Base-by-base conservation (phyloP, 1,140 invertebrate species). In the Penaeus vannamei region DNA sequence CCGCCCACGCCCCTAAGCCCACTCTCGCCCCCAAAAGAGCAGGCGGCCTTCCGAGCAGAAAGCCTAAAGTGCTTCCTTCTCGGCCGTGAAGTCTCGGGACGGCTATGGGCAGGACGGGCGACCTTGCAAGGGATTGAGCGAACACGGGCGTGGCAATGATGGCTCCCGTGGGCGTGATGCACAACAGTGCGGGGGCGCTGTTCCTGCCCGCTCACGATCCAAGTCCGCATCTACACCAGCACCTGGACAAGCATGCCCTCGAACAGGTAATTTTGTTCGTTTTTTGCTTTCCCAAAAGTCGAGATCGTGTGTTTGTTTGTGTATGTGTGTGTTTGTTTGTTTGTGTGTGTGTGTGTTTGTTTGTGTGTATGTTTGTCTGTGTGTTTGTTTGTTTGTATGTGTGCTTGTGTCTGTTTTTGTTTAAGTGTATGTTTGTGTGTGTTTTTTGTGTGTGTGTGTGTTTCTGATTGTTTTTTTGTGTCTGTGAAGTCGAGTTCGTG, bases 141-240 rank as follows among this genome's bases (percentile, higher is more conserved):
- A 46, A 26, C n/a, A 72, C 62, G 85, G 77, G 85, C 76, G 85
- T n/a, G 79, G 32, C 26, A 59, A 87, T 72, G 66, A 84, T 72
- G 53, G 62, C 80, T 22, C 19, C 42, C 36, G 69, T 89, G 83
- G 87, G 87, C 72, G 87, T 89, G 59, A 89, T 89, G 87, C 87
- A 89, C 62, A 89, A 89, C 82, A 89, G 87, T 85, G 87, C 87
- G 53, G 87, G 87, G 42, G 87, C 87, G 32, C 76, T 89, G 66
- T 89, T 89, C 82, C 82, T 89, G 69, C 87, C 87, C 87, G 42
- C 87, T 12, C 82, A 89, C 32, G 60, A 89, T 36, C 81, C 81
- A 32, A 89, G 29, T 36, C 81, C 81, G 22, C 87, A 89, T 72
- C 87, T 89, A 22, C 87, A 89, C 61, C 87, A 89, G n/a, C 87